A percentile compares a stretch with the other conserved stretches of the same genome.
Evolutionary conservation across 2,797 vertebrate genomes (phyloP).

Genomic region (Apogon hyalosoma): DNA sequence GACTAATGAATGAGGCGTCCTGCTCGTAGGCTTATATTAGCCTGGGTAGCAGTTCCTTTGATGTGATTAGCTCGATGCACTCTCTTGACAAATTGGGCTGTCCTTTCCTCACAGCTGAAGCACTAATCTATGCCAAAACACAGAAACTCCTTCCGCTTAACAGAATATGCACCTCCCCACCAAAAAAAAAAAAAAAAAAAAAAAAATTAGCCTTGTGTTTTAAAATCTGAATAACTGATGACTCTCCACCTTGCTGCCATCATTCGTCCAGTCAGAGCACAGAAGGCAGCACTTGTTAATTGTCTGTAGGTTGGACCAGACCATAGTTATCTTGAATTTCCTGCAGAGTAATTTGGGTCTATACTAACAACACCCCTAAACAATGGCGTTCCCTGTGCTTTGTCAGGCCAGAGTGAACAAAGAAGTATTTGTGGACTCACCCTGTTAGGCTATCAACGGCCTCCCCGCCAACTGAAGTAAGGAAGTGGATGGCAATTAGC

Average conservation of each 20-base stretch:
- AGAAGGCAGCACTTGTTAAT: constrained; percentile 6
- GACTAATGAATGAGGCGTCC: constrained; percentile 80
- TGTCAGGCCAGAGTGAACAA: constrained; percentile 9
- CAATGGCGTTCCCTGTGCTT: not conserved
- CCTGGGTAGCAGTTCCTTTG: constrained; percentile 77
- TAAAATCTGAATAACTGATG: constrained; percentile 2
- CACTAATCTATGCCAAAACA: constrained; percentile 80
- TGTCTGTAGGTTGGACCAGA: constrained; percentile 3
- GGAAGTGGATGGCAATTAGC: constrained; percentile 38
- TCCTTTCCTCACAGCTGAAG: constrained; percentile 74
- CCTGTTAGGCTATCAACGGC: constrained; percentile 14
- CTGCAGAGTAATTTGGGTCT: constrained; percentile 15
- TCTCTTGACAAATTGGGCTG: constrained; percentile 82
- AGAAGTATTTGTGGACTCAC: constrained; percentile 24
- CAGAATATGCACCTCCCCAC: constrained; percentile 25
- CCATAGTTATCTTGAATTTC: not conserved
- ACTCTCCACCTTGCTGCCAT: not conserved
- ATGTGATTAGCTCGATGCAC: constrained; percentile 80
- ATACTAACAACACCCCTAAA: constrained; percentile 11
- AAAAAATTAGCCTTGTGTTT: constrained; percentile 3
- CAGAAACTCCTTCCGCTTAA: constrained; percentile 60
- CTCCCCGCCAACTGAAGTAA: constrained; percentile 21
- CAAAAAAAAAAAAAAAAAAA: constrained; percentile 1
- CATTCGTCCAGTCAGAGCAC: constrained; percentile 14
- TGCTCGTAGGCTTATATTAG: constrained; percentile 79